phyloP scores from a whole-genome alignment of 37 sponge, comb jelly and placozoan species.

The Theonella swinhoei region DNA sequence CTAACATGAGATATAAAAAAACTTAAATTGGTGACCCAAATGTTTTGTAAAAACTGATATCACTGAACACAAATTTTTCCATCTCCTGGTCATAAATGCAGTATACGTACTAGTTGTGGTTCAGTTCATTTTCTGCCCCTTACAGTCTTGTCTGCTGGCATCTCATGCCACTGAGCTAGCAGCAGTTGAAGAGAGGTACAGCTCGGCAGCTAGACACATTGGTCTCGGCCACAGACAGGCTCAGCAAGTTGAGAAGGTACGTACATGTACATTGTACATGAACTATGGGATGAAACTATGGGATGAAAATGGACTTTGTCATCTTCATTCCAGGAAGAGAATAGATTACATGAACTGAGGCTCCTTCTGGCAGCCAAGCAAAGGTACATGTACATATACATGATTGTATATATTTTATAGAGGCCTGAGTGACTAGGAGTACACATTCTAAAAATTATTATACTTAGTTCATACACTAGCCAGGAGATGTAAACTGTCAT shows the following conservation, averaged over 20 bases:
- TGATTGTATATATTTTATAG: too few species aligned
- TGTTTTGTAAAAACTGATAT: too few species aligned
- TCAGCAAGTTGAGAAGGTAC: slow-evolving; percentile 19
- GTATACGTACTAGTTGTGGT: too few species aligned
- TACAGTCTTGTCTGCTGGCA: slow-evolving; percentile 8
- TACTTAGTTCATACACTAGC: too few species aligned
- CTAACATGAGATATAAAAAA: too few species aligned
- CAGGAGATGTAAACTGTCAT: too few species aligned
- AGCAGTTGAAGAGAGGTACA: slow-evolving; percentile 40
- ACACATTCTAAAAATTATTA: too few species aligned
- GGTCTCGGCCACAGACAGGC: slow-evolving; percentile 63
- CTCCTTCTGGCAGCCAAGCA: slow-evolving; percentile 36
- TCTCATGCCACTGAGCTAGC: slow-evolving; percentile 31
- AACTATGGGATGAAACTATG: not conserved
- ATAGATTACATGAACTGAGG: slow-evolving; percentile 30
- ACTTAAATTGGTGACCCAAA: too few species aligned
- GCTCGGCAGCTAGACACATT: not conserved
- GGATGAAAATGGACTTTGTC: not conserved
- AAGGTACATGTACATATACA: slow-evolving; percentile 25
- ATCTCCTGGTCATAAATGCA: too few species aligned
- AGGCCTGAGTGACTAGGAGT: not conserved
- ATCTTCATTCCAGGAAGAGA: slow-evolving; percentile 36
- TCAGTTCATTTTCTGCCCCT: not conserved
- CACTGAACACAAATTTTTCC: too few species aligned
- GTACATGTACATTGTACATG: not conserved